phyloP scores from a whole-genome alignment of 2,113 vertebrate species.

The Rhinopomastus cyanomelas region DNA sequence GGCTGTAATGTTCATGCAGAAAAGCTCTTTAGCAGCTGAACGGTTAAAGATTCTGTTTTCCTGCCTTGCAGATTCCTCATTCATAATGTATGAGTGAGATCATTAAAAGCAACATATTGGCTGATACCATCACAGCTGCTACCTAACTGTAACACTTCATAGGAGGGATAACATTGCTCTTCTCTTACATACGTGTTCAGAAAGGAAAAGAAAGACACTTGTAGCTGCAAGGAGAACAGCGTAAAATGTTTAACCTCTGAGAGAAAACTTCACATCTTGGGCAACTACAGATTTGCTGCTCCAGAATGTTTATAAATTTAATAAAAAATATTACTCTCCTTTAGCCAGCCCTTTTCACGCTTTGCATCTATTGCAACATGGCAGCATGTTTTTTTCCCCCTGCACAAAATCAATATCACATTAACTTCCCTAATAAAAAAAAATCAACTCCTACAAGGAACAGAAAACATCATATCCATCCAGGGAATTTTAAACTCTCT shows the following conservation, averaged over 20 bases:
- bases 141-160: slow-evolving; percentile 52
- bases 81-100: slow-evolving; percentile 71
- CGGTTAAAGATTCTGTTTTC: slow-evolving; percentile 51
- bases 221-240: slow-evolving; percentile 1
- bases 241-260: slow-evolving; percentile 26
- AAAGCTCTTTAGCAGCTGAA: slow-evolving; percentile 46
- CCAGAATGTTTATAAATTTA: background rate
- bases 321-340: slow-evolving; percentile 14
- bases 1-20: background rate
- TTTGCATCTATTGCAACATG: background rate
- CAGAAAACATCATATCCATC: slow-evolving; percentile 43
- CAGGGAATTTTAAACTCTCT: slow-evolving; percentile 34
- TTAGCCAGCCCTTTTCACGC: background rate
- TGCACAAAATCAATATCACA: slow-evolving; percentile 44
- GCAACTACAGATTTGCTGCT: slow-evolving; percentile 3
- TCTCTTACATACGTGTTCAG: slow-evolving; percentile 22
- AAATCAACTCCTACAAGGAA: slow-evolving; percentile 27
- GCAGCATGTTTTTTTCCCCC: slow-evolving; percentile 4
- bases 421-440: slow-evolving; percentile 49
- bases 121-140: slow-evolving; percentile 64
- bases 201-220: background rate
- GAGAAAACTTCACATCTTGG: background rate
- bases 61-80: slow-evolving; percentile 55
- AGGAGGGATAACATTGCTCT: slow-evolving; percentile 49
- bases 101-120: slow-evolving; percentile 69